Percentiles rank a stretch among this genome's conserved stretches.
phyloP scores from a whole-genome alignment of 2,888 invertebrate genomes.

The Allolobophora icterica region DNA sequence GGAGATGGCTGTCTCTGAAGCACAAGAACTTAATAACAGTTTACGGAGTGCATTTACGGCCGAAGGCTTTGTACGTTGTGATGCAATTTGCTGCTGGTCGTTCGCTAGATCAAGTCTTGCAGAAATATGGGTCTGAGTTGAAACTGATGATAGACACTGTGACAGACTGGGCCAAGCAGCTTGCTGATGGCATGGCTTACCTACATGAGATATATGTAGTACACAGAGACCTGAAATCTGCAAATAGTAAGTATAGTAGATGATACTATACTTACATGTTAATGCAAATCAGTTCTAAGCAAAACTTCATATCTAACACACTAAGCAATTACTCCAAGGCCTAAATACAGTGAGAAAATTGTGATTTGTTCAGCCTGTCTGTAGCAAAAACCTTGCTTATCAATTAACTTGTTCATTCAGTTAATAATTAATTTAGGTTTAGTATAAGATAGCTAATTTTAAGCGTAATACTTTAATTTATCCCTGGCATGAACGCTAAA shows the following conservation, averaged over 20 bases:
- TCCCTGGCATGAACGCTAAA: no score
- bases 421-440: no score
- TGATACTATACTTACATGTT: no score
- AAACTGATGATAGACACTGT: background rate
- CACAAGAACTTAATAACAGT: background rate
- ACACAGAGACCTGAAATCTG: background rate
- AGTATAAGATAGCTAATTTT: no score
- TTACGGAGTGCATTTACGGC: background rate
- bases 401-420: no score
- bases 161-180: background rate
- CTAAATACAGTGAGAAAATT: no score
- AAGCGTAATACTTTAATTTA: no score
- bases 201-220: background rate
- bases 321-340: no score
- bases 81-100: background rate
- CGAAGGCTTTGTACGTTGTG: background rate
- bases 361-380: no score
- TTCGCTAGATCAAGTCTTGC: background rate
- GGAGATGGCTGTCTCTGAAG: background rate
- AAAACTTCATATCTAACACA: no score
- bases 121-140: background rate
- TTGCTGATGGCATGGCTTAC: background rate
- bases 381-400: no score
- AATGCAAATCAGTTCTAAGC: no score
- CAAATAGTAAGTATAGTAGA: background rate